Evolutionary conservation across 2,888 invertebrate genomes (phyloP), one percentile per base, ranked within the genome.

Genomic region (Cynaeus angustus): DNA sequence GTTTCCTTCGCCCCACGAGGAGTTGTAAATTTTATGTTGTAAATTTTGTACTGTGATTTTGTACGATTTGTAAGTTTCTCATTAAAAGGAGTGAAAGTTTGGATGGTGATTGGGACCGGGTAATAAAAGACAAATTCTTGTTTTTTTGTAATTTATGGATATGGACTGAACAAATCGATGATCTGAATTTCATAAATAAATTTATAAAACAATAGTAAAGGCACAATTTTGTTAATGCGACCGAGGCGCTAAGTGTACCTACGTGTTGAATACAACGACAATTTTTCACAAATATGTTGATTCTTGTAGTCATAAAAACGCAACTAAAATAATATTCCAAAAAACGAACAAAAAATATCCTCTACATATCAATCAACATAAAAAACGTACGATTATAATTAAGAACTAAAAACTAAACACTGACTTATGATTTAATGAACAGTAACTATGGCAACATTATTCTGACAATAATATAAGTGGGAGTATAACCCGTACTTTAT

Each of bases 1-100:
- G 84, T 95, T 95, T 79, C 93, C 94, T 0, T 91, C 93, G 0
- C 88, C 88, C 52, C 94, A 95, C 80, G 93, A 93, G 30, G 95
- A 95, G 85, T 85, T 95, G 81, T 95, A 91, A 90, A 56, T 33
- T 2, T 12, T n/a, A 10, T 41, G 41, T 41, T n/a, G 9, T 33
- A 33, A 13, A 41, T 37, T 62, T 33, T 48, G 61, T 9, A 66
- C 38, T 59, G 30, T 37, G 26, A 38, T 26, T 68, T 62, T 62
- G 21, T 68, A 55, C 37, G n/a, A 45, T 68, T 68, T 68, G n/a
- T 68, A 61, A 16, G 21, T 21, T 33, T 41, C 43, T 16, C 4
- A 46, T 46, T 46, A 46, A 16, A 46, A 62, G 41, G 52, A 37
- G 21, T 21, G 45, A 61, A 13, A 28, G 3, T 5, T 38, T 62